A percentile compares a stretch with the other conserved stretches of the same genome.
phyloP scores from a whole-genome alignment of 1,140 invertebrate species.

The Physella acuta region DNA sequence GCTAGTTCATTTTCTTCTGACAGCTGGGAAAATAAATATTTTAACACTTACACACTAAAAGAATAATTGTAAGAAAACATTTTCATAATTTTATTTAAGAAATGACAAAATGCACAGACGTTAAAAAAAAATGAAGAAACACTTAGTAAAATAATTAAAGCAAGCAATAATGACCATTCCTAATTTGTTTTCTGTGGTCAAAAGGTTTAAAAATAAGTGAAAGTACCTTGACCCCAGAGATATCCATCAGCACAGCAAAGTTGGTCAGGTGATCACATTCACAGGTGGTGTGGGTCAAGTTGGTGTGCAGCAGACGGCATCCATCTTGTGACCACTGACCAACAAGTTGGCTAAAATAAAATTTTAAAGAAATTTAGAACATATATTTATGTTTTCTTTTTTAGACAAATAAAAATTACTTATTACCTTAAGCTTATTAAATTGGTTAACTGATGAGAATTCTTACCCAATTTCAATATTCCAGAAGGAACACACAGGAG shows the following conservation, averaged over 20 bases:
- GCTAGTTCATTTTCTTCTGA: slow-evolving; percentile 63
- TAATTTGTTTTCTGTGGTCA: not conserved
- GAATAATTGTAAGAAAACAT: not conserved
- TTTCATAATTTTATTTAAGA: not conserved
- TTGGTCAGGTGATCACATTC: slow-evolving; percentile 95
- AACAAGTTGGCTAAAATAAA: too few relatives aligned
- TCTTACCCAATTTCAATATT: slow-evolving; percentile 16
- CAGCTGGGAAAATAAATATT: slow-evolving; percentile 63
- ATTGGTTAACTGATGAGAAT: too few relatives aligned
- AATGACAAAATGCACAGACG: not conserved
- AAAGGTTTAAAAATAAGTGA: not conserved
- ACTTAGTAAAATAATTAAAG: too few relatives aligned
- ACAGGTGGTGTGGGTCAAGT: slow-evolving; percentile 86
- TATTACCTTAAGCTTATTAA: too few relatives aligned
- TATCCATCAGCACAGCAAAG: slow-evolving; percentile 73
- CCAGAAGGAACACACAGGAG: slow-evolving; percentile 16
- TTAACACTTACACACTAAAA: too few relatives aligned
- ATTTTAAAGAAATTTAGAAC: slow-evolving; percentile 14
- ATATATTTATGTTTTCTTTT: slow-evolving; percentile 21
- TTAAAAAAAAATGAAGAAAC: not conserved
- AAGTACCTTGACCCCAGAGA: slow-evolving; percentile 26
- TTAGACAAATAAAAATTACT: slow-evolving; percentile 20
- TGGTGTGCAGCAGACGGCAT: slow-evolving; percentile 78
- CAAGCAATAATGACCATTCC: not conserved
- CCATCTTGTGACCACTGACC: slow-evolving; percentile 85